Evolutionary conservation across 2,113 vertebrate species (phyloP).

Genomic region (Octodon degus): DNA sequence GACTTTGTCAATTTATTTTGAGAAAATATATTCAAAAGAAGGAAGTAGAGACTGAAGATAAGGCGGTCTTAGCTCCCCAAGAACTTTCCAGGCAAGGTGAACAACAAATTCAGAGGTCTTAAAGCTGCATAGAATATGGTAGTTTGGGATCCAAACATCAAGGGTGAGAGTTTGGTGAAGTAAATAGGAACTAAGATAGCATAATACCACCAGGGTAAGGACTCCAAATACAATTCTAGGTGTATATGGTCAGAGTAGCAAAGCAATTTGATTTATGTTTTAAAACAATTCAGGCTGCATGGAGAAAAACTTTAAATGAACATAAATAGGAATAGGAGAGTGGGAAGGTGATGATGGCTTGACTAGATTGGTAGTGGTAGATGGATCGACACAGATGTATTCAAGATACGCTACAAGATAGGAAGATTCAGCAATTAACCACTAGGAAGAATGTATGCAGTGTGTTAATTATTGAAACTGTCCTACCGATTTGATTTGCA

Average conservation of each 20-base stretch:
- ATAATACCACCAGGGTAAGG: neutral
- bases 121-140: neutral
- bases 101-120: neutral
- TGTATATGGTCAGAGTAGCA: neutral
- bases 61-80: neutral
- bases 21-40: constrained; percentile 17
- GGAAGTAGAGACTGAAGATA: neutral
- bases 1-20: constrained; percentile 24
- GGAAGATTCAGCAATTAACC: neutral
- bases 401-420: neutral
- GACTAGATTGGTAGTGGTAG: neutral
- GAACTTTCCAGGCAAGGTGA: neutral
- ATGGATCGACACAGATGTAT: neutral
- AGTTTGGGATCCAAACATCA: neutral
- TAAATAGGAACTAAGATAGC: neutral
- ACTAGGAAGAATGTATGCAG: too few relatives aligned
- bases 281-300: neutral
- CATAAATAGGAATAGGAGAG: neutral
- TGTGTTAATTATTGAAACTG: too few relatives aligned
- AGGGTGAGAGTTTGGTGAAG: neutral
- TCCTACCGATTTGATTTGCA: too few relatives aligned
- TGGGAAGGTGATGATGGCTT: neutral
- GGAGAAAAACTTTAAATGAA: constrained; percentile 23
- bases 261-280: constrained; percentile 12
- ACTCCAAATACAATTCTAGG: neutral